These are phyloP conservation scores for Amblyopsis rosae DNA, from an alignment of 2,113 vertebrate genomes.

Conservation along the genomic window DNA sequence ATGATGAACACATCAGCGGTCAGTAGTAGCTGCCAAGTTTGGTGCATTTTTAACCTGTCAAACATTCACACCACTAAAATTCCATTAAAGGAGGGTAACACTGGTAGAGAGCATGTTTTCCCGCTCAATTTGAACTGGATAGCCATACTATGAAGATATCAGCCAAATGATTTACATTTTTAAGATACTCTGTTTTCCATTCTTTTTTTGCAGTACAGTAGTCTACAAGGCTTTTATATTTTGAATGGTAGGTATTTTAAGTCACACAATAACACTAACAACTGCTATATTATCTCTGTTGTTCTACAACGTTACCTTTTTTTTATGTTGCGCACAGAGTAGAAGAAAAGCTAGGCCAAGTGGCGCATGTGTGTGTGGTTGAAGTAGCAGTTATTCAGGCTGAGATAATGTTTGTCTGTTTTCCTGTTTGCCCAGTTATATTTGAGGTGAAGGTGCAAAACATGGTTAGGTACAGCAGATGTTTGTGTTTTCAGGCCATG, in stretches of 20 bases:
- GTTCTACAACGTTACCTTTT: neutral
- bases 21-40: slow-evolving; percentile 55
- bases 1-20: slow-evolving; percentile 35
- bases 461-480: slow-evolving; percentile 16
- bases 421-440: slow-evolving; percentile 24
- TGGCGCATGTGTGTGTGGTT: slow-evolving; percentile 31
- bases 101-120: too few species aligned
- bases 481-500: slow-evolving; percentile 9
- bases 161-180: too few species aligned
- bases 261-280: too few species aligned
- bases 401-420: slow-evolving; percentile 22
- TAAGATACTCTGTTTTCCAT: too few species aligned
- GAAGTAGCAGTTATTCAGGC: slow-evolving; percentile 34
- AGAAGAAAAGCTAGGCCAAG: slow-evolving; percentile 34
- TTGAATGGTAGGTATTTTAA: too few species aligned
- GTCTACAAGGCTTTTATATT: too few species aligned
- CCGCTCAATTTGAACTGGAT: too few species aligned
- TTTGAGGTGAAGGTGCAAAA: slow-evolving; percentile 20
- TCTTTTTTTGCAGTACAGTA: too few species aligned
- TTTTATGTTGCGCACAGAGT: slow-evolving; percentile 61
- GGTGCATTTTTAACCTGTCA: slow-evolving; percentile 50
- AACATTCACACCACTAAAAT: slow-evolving; percentile 65
- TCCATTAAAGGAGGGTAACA: neutral
- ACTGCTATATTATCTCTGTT: too few species aligned
- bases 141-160: too few species aligned